These are phyloP conservation scores for Diploscapter pachys DNA, from an alignment of 1,140 invertebrate species.

Conservation along the genomic window DNA sequence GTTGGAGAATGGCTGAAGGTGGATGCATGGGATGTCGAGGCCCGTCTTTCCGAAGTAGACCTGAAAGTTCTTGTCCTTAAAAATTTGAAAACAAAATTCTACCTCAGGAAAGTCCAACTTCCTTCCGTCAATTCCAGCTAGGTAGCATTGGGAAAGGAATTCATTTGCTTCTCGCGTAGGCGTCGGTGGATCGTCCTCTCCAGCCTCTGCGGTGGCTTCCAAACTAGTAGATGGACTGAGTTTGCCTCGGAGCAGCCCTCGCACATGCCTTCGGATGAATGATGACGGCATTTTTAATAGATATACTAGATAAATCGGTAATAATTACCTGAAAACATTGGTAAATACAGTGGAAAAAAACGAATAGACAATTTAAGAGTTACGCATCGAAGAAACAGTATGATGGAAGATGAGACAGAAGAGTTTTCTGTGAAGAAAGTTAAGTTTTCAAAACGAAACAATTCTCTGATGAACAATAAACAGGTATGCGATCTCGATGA, in stretches of 20 bases:
- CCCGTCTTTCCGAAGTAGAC: constrained; percentile 55
- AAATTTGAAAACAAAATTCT: constrained; percentile 43
- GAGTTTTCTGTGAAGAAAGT: too few relatives aligned
- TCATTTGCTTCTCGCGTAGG: constrained; percentile 15
- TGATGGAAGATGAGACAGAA: too few relatives aligned
- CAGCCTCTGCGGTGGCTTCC: constrained; percentile 7
- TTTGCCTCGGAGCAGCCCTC: constrained; percentile 43
- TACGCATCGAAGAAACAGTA: too few relatives aligned
- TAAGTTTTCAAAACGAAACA: too few relatives aligned
- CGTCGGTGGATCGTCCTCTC: constrained; percentile 25
- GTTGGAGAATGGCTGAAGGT: constrained; percentile 48
- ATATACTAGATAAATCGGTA: too few relatives aligned
- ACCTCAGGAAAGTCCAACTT: constrained; percentile 27
- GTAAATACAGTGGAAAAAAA: too few relatives aligned
- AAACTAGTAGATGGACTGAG: constrained; percentile 42
- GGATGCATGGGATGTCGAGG: constrained; percentile 54
- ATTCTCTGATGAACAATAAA: too few relatives aligned
- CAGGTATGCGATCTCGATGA: too few relatives aligned
- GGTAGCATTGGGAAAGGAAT: constrained; percentile 16
- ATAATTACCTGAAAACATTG: too few relatives aligned
- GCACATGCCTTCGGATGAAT: constrained; percentile 49
- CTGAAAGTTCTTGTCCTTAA: constrained; percentile 46
- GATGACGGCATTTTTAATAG: constrained; percentile 40
- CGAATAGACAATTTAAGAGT: too few relatives aligned
- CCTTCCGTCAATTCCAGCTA: constrained; percentile 24